Base-by-base conservation (phyloP, 1,140 invertebrate species). In the Diorhabda elongata region DNA sequence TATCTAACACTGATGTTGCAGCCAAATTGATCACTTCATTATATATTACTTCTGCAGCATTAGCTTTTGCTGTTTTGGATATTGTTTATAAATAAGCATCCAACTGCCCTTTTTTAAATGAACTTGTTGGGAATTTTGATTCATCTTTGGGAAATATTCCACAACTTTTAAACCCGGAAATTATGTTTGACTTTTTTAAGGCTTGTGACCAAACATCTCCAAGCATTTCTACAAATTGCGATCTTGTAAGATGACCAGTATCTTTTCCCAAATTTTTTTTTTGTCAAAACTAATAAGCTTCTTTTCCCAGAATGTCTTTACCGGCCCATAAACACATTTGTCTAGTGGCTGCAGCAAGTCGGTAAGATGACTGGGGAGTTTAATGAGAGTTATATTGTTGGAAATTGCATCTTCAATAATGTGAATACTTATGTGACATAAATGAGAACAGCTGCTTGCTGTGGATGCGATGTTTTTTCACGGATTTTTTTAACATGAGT, bases 331-430 rank as follows among this genome's bases (percentile, higher is more conserved):
- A 7, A 71, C 69, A 64, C 69, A 71, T 66, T 68, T 70, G 61
- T 73, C 69, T 42, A 73, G 56, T 9, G 71, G 69, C 61, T 73
- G 65, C 44, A 62, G 42, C 64, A 52, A 66, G 42, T 73, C 58
- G 9, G 61, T 71, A n/a, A 73, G 26, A 59, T 73, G 69, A 43
- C 69, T 73, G 57, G 71, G 69, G 61, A 71, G 64, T 58, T 71
- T 61, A 5, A 71, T 42, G 6, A 73, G 42, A 5, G 44, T 11
- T 43, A 73, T 66, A 44, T 73, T 68, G 44, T 71, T 11, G 26
- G 26, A 57, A 4, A 73, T 66, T 8, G 69, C 72, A 8, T 8
- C 58, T 63, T 73, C 44, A 11, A 73, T 45, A 42, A 69, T 65
- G 5, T 64, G 3, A 42, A 66, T 8, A 45, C 71, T 70, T 42